A percentile compares a stretch with the other conserved stretches of the same genome.
phyloP scores from a whole-genome alignment of 53 echinoderm and acorn worm genomes.

The Actinopyga echinites region DNA sequence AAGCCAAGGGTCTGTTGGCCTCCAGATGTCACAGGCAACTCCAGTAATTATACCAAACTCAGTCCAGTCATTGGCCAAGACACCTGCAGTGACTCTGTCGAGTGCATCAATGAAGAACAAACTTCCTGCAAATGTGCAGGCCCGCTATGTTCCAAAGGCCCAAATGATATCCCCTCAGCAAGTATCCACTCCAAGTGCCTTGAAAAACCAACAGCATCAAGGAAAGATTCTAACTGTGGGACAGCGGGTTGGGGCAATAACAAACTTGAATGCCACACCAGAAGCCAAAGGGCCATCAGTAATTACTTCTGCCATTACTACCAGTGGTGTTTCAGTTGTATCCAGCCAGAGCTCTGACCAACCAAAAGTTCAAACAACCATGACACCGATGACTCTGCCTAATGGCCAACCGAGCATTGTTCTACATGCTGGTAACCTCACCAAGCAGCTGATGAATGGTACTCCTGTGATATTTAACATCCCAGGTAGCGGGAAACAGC shows the following conservation, averaged over 20 bases:
- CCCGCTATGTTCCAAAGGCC: slow-evolving; percentile 10
- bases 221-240: slow-evolving; percentile 81
- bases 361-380: neutral
- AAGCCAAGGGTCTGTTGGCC: slow-evolving; percentile 45
- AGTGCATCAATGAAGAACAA: slow-evolving; percentile 26
- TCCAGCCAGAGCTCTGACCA: neutral
- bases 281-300: neutral
- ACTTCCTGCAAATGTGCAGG: slow-evolving; percentile 24
- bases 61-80: slow-evolving; percentile 37
- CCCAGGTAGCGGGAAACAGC: slow-evolving; percentile 18
- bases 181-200: slow-evolving; percentile 19
- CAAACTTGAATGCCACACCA: slow-evolving; percentile 46
- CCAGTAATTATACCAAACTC: slow-evolving; percentile 28
- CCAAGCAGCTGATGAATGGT: slow-evolving; percentile 26
- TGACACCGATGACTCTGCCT: neutral
- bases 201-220: slow-evolving; percentile 39
- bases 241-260: slow-evolving; percentile 78
- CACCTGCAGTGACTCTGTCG: slow-evolving; percentile 32
- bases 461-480: slow-evolving; percentile 32
- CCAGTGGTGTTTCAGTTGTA: slow-evolving; percentile 16
- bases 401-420: slow-evolving; percentile 43
- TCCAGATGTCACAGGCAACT: slow-evolving; percentile 47
- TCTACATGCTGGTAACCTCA: neutral
- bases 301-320: slow-evolving; percentile 1
- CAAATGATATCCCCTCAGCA: neutral